Evolutionary conservation across 2,113 vertebrate genomes (phyloP).

Genomic region (Heterocephalus glaber): DNA sequence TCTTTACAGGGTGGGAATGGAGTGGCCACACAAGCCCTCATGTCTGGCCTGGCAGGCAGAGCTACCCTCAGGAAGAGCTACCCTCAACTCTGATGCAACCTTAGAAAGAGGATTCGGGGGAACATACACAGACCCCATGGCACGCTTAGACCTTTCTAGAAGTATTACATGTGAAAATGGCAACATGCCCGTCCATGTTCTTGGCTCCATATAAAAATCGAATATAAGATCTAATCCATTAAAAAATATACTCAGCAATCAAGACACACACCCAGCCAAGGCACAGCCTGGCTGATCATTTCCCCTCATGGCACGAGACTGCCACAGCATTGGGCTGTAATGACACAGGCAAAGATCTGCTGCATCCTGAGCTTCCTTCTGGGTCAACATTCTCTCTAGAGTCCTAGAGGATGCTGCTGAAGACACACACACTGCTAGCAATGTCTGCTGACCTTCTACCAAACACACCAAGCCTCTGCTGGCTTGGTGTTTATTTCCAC

Average conservation of each 20-base stretch:
- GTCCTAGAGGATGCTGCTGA: background rate
- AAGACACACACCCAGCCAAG: background rate
- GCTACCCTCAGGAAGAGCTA: background rate
- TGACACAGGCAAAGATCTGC: background rate
- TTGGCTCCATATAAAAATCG: background rate
- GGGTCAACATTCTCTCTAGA: background rate
- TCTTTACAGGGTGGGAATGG: accelerated
- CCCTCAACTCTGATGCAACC: background rate
- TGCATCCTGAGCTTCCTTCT: background rate
- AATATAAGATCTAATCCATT: background rate
- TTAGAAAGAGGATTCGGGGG: background rate
- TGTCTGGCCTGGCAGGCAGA: accelerated
- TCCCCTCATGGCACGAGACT: background rate
- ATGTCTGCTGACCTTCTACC: too few species aligned
- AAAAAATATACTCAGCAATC: background rate
- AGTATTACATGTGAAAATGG: background rate
- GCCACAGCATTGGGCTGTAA: background rate
- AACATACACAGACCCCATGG: background rate
- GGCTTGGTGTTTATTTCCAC: background rate
- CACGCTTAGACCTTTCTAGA: background rate
- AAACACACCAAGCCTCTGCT: background rate
- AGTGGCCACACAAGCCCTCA: accelerated
- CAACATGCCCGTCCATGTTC: background rate
- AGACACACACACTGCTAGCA: background rate
- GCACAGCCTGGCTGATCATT: background rate